These are phyloP conservation scores for Scalopus aquaticus DNA, from an alignment of 2,113 vertebrate species.

Conservation along the genomic window DNA sequence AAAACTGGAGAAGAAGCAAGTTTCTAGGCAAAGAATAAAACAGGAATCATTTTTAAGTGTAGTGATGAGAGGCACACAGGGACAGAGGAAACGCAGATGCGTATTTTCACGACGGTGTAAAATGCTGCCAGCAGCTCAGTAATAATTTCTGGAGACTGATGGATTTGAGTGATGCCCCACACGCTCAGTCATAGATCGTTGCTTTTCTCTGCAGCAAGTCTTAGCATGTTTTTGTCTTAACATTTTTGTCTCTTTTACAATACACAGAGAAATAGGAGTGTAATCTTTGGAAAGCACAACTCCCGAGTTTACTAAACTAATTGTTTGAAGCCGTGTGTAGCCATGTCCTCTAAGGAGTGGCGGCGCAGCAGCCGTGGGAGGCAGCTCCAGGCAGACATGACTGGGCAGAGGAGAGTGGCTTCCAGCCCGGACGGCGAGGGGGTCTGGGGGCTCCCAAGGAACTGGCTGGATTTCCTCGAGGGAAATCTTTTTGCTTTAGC, in stretches of 20 bases:
- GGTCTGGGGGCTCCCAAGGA: background rate
- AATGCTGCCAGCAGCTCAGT: background rate
- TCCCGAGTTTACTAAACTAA: background rate
- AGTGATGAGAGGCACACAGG: background rate
- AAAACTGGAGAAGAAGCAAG: background rate
- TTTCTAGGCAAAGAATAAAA: background rate
- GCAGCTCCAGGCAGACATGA: too few species aligned
- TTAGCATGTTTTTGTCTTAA: background rate
- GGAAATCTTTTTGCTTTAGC: background rate
- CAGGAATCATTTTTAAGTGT: background rate
- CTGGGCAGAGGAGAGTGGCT: background rate
- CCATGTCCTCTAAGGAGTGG: background rate
- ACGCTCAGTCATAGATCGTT: slow-evolving; percentile 11
- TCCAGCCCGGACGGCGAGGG: background rate
- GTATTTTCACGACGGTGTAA: background rate
- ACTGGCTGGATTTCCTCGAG: background rate
- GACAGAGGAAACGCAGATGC: background rate
- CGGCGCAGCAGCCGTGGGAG: background rate
- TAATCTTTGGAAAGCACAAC: background rate
- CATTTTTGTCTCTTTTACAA: slow-evolving; percentile 27
- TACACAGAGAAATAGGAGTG: background rate
- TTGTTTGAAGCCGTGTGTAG: background rate
- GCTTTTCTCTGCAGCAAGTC: background rate
- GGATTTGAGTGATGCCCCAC: too few species aligned
- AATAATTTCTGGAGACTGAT: background rate